Conservation (phyloP, 1,140 invertebrate species). For the Drosophila bipectinata region DNA sequence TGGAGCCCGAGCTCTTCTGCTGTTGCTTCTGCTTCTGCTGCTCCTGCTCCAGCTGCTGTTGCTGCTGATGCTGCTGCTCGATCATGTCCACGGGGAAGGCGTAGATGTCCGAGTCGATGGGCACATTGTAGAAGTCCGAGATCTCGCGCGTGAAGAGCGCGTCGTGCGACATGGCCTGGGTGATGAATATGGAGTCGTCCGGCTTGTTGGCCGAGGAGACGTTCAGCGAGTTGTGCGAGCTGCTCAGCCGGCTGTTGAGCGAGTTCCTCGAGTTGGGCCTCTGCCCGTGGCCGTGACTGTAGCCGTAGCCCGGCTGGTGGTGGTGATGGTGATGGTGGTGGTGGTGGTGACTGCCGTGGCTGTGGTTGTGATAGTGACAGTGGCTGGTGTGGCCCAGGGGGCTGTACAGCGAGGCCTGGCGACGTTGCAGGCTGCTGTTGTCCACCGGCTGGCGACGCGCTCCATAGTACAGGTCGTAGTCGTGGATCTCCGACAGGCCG, state of each 20-base stretch:
- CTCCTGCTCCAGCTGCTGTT: constrained; percentile 7
- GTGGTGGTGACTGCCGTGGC: constrained; percentile 54
- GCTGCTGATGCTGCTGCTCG: constrained; percentile 84
- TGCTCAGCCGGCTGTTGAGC: constrained; percentile 89
- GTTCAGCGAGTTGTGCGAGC: constrained; percentile 91
- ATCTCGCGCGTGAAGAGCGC: constrained; percentile 88
- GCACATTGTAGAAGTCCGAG: constrained; percentile 93
- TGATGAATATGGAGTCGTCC: constrained; percentile 93
- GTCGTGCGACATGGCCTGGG: constrained; percentile 93
- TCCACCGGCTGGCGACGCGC: constrained; percentile 52
- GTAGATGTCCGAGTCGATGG: constrained; percentile 93
- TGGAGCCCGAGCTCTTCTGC: constrained; percentile 20
- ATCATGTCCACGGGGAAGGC: constrained; percentile 92
- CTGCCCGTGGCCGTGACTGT: constrained; percentile 81
- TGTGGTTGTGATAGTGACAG: constrained; percentile 38
- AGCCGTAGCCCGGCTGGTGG: constrained; percentile 40
- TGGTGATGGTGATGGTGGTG: constrained; percentile 68
- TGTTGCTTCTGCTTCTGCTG: constrained; percentile 29
- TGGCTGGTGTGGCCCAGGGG: constrained; percentile 39
- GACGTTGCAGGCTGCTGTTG: constrained; percentile 34
- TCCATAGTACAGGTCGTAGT: constrained; percentile 81
- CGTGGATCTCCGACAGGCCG: constrained; percentile 78
- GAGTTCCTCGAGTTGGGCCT: constrained; percentile 90
- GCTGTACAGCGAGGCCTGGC: constrained; percentile 35
- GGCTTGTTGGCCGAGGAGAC: constrained; percentile 88